Conservation (phyloP, 1,140 invertebrate species). For the Diorhabda carinulata region DNA sequence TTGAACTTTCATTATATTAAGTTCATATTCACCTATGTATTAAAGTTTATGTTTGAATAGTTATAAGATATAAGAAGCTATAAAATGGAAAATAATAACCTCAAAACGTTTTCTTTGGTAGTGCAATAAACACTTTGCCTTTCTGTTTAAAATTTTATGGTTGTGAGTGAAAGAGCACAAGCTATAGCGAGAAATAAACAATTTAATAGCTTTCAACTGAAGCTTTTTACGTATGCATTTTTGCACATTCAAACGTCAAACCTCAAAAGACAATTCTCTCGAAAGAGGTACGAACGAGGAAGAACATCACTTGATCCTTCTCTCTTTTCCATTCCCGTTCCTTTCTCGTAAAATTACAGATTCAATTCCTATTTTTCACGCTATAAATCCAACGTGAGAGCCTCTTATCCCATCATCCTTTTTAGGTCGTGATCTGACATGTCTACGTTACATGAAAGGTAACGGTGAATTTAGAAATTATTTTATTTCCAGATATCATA, state of each 20-base stretch:
- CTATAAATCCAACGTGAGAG: constrained; percentile 14
- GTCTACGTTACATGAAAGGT: neutral
- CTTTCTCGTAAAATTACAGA: constrained; percentile 2
- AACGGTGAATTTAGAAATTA: neutral
- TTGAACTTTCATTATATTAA: no score
- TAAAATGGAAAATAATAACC: no score
- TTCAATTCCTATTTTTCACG: constrained; percentile 11
- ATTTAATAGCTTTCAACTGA: neutral
- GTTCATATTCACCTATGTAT: no score
- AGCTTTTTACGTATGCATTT: neutral
- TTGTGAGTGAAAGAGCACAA: neutral
- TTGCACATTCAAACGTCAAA: neutral
- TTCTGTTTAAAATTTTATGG: neutral
- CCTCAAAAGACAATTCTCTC: neutral
- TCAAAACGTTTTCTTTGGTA: neutral
- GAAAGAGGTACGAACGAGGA: constrained; percentile 1
- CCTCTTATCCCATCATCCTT: constrained; percentile 6
- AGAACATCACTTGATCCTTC: constrained; percentile 2
- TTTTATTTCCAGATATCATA: no score
- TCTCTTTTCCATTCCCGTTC: neutral
- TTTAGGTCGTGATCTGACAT: neutral
- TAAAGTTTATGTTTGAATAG: no score
- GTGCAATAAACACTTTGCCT: neutral
- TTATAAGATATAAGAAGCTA: no score
- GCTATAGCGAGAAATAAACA: neutral